These are phyloP conservation scores for Tapirus indicus DNA, from an alignment of 2,797 vertebrate species.

Conservation along the genomic window DNA sequence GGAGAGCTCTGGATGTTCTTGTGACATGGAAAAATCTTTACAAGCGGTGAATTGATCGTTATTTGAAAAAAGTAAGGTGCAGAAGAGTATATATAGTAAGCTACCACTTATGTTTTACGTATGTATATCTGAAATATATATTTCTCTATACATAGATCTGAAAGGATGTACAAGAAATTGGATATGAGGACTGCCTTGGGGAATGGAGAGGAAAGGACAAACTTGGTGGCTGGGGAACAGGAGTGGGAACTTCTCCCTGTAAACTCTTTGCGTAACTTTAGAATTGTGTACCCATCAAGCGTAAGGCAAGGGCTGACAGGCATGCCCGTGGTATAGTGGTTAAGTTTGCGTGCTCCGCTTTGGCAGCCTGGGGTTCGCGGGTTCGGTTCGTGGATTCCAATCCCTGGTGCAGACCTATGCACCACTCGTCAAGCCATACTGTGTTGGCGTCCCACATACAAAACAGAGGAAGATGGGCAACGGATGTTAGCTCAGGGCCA, in stretches of 20 bases:
- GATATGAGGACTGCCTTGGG: not conserved
- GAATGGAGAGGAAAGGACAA: not conserved
- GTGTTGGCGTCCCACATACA: no score
- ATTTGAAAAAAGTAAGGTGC: not conserved
- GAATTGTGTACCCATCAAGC: not conserved
- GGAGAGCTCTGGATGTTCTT: not conserved
- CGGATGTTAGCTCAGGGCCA: no score
- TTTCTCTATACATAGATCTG: not conserved
- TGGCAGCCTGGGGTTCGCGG: no score
- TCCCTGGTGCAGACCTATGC: no score
- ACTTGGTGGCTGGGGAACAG: not conserved
- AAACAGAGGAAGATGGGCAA: no score
- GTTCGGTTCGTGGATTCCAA: no score
- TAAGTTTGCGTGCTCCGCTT: no score
- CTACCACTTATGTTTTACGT: not conserved
- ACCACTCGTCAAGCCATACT: no score
- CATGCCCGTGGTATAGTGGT: no score
- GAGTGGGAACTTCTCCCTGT: not conserved
- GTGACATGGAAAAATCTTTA: rapidly evolving
- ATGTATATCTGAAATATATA: not conserved
- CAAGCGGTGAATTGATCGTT: not conserved
- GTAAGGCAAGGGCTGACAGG: not conserved
- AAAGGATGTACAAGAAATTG: not conserved
- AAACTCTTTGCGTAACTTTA: not conserved
- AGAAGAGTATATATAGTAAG: not conserved